These are phyloP conservation scores for Regulus satrapa DNA, from an alignment of 2,113 vertebrate genomes.

Conservation along the genomic window DNA sequence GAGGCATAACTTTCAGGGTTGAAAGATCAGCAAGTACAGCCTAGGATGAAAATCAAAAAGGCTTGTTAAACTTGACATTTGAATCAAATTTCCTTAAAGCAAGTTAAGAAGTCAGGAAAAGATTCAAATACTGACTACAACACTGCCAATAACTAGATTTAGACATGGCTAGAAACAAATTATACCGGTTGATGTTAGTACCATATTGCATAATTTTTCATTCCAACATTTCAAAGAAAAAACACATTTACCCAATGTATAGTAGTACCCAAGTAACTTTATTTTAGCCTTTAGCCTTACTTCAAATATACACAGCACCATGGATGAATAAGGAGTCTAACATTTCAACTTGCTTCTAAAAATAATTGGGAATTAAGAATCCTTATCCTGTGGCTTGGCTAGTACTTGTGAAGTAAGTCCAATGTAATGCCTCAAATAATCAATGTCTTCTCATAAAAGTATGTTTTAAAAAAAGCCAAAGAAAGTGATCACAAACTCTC, in stretches of 20 bases:
- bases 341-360: conserved; percentile 91
- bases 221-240: neutral
- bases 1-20: conserved; percentile 96
- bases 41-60: conserved; percentile 72
- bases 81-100: conserved; percentile 6
- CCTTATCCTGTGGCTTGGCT: conserved; percentile 77
- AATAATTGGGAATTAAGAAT: conserved; percentile 90
- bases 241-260: neutral
- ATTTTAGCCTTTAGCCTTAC: conserved; percentile 73
- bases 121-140: neutral
- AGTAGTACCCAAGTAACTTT: conserved; percentile 42
- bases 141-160: neutral
- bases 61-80: conserved; percentile 32
- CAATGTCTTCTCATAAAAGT: neutral
- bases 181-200: neutral
- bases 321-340: conserved; percentile 81
- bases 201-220: neutral
- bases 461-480: neutral
- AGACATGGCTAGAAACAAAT: neutral
- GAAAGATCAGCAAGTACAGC: conserved; percentile 98
- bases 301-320: conserved; percentile 84
- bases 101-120: neutral
- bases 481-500: conserved; percentile 3
- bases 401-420: conserved; percentile 75
- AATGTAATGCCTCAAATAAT: conserved; percentile 46